Evolutionary conservation across 2,888 invertebrate species (phyloP).

Genomic region (Chaetogeoica ovagalla): DNA sequence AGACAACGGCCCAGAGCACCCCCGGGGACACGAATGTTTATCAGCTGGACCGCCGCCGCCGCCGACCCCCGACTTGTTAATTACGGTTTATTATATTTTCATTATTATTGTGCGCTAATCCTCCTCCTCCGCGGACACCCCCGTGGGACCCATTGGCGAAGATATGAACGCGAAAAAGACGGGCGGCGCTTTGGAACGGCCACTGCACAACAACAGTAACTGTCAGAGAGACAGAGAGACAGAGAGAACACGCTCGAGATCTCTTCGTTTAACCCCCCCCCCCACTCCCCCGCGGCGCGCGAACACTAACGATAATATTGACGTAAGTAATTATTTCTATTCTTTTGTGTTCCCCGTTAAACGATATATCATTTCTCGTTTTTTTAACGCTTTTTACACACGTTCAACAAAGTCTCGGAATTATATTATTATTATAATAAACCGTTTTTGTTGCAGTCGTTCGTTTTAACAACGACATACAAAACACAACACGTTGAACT

Average conservation of each 20-base stretch:
- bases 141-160: conserved; percentile 27
- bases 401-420: no score
- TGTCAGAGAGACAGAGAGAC: no score
- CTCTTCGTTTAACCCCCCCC: neutral
- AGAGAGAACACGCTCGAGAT: conserved; percentile 1
- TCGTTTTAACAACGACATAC: neutral
- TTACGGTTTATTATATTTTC: conserved; percentile 53
- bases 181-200: conserved; percentile 8
- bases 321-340: conserved; percentile 14
- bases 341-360: neutral
- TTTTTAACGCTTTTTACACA: neutral
- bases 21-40: conserved; percentile 43
- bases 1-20: conserved; percentile 41
- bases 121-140: conserved; percentile 29
- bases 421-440: no score
- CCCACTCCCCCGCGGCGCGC: no score
- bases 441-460: neutral
- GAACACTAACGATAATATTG: conserved; percentile 34
- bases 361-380: neutral
- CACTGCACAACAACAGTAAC: no score
- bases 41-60: conserved; percentile 22
- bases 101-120: conserved; percentile 50
- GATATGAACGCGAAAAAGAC: conserved; percentile 16
- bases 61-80: conserved; percentile 32
- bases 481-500: no score